Conservation (phyloP, 2,113 vertebrate genomes). For the Varanus salvator region DNA sequence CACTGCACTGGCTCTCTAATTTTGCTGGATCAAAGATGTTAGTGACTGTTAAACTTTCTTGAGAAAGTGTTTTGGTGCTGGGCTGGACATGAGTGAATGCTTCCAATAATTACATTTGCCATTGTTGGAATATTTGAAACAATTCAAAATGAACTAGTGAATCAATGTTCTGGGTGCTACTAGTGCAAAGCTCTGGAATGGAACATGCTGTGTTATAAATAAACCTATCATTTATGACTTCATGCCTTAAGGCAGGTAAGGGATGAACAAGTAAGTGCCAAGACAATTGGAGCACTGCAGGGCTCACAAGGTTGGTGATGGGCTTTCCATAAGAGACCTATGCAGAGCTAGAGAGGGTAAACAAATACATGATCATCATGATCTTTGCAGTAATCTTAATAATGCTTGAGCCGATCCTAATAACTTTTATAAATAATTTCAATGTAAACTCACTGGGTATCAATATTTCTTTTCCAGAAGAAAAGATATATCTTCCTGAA, state of each 20-base stretch:
- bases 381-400: neutral
- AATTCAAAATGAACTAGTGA: neutral
- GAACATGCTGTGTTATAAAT: neutral
- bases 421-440: neutral
- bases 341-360: neutral
- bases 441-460: neutral
- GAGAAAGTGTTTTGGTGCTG: neutral
- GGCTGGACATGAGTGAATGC: neutral
- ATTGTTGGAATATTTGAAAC: neutral
- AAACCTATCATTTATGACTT: neutral
- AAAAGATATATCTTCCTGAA: neutral
- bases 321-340: neutral
- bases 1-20: neutral
- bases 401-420: neutral
- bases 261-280: neutral
- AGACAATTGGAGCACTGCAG: neutral
- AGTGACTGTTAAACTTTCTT: neutral
- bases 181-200: neutral
- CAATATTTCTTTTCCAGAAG: neutral
- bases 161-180: neutral
- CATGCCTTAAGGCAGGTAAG: neutral
- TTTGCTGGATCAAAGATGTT: neutral
- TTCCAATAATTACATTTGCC: neutral
- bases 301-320: neutral
- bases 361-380: neutral